Evolutionary conservation across 2,113 vertebrate genomes (phyloP), one percentile per base, ranked within the genome.

Genomic region (Egretta garzetta): DNA sequence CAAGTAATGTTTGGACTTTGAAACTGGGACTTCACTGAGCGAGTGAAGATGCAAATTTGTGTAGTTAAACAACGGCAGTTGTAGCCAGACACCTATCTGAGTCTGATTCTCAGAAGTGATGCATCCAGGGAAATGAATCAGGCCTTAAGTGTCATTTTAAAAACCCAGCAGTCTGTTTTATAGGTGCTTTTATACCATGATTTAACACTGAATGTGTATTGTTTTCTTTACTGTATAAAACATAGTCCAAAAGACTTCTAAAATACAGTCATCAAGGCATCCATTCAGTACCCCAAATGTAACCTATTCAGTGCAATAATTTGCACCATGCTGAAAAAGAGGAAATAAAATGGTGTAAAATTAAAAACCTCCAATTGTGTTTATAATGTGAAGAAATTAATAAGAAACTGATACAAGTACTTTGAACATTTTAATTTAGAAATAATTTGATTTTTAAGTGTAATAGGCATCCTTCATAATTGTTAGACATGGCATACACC

Each of bases 181-280:
- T 90, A 85, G 84, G 32, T 94, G 58, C 53, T 96, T 97, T 95
- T 96, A 70, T 89, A 66, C 72, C 5, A 85, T 95, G 84, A 94
- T 97, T 93, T 96, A 96, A 76, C 53, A 76, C 71, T 80, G 64
- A 70, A 55, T 82, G 80, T 87, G 28, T 71, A 85, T 89, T 95
- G 60, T 91, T 96, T 96, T 91, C 92, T 91, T 82, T 87, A 76
- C 72, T 90, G n/a, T 80, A 87, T 93, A 71, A 89, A 91, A 80
- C 45, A 50, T 16, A 60, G 86, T 95, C 92, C 92, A 60, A 74
- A 94, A 87, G 13, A 5, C 45, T 93, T 87, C 62, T 93, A 93
- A 93, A 96, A 91, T 52, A 49, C 30, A 82, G 77, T 52, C 86
- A 80, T 87, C 66, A 76, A 49, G 22, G 77, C 94, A 52, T n/a